Conservation (phyloP, 1,140 invertebrate genomes). For the Nephila pilipes region DNA sequence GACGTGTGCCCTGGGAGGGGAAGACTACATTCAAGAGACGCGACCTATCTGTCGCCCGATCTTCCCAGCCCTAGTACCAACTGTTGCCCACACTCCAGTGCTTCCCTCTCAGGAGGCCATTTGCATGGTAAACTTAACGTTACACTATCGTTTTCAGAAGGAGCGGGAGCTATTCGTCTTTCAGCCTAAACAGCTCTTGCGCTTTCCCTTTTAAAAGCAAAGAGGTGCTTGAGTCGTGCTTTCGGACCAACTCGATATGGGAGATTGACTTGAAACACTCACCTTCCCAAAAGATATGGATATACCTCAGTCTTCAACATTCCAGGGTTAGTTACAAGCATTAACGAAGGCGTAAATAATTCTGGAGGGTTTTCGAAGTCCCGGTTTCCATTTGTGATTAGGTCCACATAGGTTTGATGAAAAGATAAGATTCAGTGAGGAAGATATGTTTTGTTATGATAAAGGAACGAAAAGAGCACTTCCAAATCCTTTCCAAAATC, state of each 20-base stretch:
- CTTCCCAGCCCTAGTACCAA: conserved; percentile 50
- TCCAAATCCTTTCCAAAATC: no score
- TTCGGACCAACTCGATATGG: conserved; percentile 44
- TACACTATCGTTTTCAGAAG: conserved; percentile 73
- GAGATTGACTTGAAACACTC: background rate
- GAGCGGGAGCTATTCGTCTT: conserved; percentile 14
- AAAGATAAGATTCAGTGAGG: no score
- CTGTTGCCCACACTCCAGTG: conserved; percentile 70
- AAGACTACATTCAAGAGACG: conserved; percentile 35
- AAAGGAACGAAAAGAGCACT: no score
- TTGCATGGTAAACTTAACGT: conserved; percentile 74
- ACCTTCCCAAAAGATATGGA: background rate
- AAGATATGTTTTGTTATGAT: no score
- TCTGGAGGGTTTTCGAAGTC: background rate
- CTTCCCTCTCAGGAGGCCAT: conserved; percentile 25
- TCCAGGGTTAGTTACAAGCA: background rate
- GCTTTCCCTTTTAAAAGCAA: conserved; percentile 58
- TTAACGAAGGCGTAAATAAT: conserved; percentile 58
- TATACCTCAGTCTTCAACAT: conserved; percentile 6
- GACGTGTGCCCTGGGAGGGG: conserved; percentile 59
- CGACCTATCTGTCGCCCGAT: conserved; percentile 53
- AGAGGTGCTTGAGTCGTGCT: conserved; percentile 21
- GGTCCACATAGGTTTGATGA: no score
- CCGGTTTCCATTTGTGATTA: no score
- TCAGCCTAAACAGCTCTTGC: conserved; percentile 43